Evolutionary conservation across 2,888 invertebrate species (phyloP).

Genomic region (Aphidius colemani): DNA sequence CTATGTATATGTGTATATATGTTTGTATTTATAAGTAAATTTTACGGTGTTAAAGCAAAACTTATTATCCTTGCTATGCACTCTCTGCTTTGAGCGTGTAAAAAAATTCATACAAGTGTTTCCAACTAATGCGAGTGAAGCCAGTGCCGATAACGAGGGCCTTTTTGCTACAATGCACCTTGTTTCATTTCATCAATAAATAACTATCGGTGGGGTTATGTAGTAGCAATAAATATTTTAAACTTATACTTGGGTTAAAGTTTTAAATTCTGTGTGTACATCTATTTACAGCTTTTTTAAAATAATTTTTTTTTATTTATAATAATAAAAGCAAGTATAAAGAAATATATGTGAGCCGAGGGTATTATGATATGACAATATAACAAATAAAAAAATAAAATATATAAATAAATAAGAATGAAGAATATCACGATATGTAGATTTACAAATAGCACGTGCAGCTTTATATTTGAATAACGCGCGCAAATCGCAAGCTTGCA

Average conservation of each 20-base stretch:
- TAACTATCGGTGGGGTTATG: constrained; percentile 14
- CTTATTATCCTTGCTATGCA: constrained; percentile 20
- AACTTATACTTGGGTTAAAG: no score
- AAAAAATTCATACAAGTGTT: constrained; percentile 14
- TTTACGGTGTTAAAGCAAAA: neutral
- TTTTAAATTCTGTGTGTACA: no score
- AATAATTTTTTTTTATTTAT: no score
- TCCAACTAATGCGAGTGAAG: constrained; percentile 22
- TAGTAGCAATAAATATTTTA: constrained; percentile 23
- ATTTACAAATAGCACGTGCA: constrained; percentile 14
- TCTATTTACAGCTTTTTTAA: no score
- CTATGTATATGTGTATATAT: neutral
- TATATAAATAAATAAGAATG: neutral
- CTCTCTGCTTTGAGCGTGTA: neutral
- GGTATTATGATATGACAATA: no score
- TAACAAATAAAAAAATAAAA: neutral
- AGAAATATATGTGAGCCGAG: no score
- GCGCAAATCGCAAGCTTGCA: constrained; percentile 44
- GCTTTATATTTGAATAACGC: constrained; percentile 51
- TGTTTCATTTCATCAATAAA: constrained; percentile 23
- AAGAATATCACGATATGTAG: neutral
- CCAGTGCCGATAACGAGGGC: constrained; percentile 22
- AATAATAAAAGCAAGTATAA: no score
- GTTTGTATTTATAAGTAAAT: neutral
- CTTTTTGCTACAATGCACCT: constrained; percentile 23